Base-by-base conservation (phyloP, 1,140 invertebrate genomes). In the Bombus superbus region DNA sequence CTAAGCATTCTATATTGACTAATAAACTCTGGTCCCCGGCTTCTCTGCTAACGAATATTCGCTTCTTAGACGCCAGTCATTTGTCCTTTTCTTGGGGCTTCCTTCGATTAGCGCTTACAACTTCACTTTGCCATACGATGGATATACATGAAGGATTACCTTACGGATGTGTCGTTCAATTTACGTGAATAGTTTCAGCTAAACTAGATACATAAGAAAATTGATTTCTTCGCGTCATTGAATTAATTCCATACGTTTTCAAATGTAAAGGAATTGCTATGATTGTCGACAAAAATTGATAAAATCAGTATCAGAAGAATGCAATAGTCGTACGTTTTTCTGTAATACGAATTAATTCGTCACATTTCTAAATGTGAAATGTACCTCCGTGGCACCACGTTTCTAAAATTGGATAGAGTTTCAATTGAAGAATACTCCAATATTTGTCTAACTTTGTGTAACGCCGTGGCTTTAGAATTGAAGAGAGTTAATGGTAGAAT, bases 1-100 rank as follows among this genome's bases (percentile, higher is more conserved):
- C 81, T 89, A 84, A 91, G 83, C 87, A 91, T 91, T 88, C 88
- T 90, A 79, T 91, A 92, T 91, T 92, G 89, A 91, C 91, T 92
- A 93, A 94, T 94, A 93, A 93, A 92, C 88, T 83, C 59, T 77
- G 72, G 75, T 85, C 86, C 72, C 68, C 40, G 64, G 47, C 28
- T 69, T n/a, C 59, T n/a, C 10, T 64, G 73, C 59, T 90, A 90
- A 90, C 80, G 81, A 90, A 90, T 68, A 73, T 53, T 66, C 40
- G 71, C 57, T 87, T 47, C 85, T 89, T 82, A 53, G 22, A 57
- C 35, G 28, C 42, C 62, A 68, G 87, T 77, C 68, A 57, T 81
- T 90, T 62, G 80, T 35, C 73, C 71, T 73, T 44, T 77, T 44
- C 40, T 64, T 32, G 2, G 13, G 15, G 6, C 42, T 68, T 38